These are phyloP conservation scores for Salvator merianae DNA, from an alignment of 2,113 vertebrate genomes.

Conservation along the genomic window DNA sequence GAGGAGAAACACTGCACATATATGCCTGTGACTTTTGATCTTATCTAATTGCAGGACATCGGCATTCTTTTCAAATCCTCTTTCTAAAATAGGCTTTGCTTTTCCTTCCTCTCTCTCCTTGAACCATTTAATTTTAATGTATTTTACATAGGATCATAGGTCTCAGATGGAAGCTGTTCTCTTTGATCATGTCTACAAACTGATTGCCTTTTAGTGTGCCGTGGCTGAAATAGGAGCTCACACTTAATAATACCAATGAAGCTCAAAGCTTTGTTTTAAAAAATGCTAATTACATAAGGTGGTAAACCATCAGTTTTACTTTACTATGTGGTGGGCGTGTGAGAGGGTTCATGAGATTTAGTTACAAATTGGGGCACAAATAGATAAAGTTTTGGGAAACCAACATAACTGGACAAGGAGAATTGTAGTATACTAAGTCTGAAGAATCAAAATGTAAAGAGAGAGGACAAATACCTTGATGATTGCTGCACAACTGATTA, in stretches of 20 bases:
- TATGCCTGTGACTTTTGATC: not conserved
- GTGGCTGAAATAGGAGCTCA: not conserved
- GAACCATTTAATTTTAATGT: not conserved
- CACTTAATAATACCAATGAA: not conserved
- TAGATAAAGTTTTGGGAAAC: too few species aligned
- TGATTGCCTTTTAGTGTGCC: not conserved
- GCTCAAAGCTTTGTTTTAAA: not conserved
- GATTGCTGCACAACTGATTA: too few species aligned
- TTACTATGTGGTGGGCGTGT: too few species aligned
- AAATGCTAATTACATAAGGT: not conserved
- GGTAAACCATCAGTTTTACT: too few species aligned
- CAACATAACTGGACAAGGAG: too few species aligned
- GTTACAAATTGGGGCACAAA: too few species aligned
- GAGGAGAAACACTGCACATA: not conserved
- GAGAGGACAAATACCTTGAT: too few species aligned
- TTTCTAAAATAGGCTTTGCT: constrained; percentile 1
- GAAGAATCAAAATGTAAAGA: too few species aligned
- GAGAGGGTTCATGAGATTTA: too few species aligned
- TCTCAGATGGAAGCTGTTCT: not conserved
- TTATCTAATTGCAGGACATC: not conserved
- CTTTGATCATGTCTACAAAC: not conserved
- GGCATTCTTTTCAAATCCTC: not conserved
- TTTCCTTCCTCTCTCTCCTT: not conserved
- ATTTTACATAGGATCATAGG: not conserved
- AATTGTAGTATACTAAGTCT: too few species aligned